Conservation (phyloP, 2,113 vertebrate species). For the Malaclemys terrapin region DNA sequence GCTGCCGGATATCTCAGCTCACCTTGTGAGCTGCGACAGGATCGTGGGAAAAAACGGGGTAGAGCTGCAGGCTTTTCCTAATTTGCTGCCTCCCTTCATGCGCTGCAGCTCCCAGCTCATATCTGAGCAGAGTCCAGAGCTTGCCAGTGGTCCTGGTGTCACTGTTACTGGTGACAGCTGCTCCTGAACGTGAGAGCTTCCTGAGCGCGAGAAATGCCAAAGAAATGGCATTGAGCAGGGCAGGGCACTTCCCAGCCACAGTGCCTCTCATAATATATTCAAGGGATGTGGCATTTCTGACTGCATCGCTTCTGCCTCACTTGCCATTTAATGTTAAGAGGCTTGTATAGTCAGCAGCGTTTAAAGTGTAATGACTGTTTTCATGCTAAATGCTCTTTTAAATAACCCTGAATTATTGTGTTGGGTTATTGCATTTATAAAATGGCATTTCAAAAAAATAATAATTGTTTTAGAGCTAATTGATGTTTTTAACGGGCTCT, state of each 20-base stretch:
- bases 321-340: conserved; percentile 79
- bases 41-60: no score
- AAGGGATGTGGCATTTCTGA: conserved; percentile 72
- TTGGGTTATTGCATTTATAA: conserved; percentile 82
- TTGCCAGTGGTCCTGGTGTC: not conserved
- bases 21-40: not conserved
- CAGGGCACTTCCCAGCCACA: not conserved
- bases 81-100: not conserved
- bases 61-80: not conserved
- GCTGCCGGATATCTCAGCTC: not conserved
- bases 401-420: conserved; percentile 84
- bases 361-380: conserved; percentile 84
- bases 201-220: conserved; percentile 16
- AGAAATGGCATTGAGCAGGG: conserved; percentile 33
- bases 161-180: not conserved
- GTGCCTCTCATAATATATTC: conserved; percentile 41
- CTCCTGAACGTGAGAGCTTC: not conserved
- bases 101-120: not conserved
- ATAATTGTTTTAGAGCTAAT: conserved; percentile 85
- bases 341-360: conserved; percentile 75
- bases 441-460: conserved; percentile 84
- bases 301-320: conserved; percentile 78
- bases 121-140: not conserved
- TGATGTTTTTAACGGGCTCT: conserved; percentile 77
- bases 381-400: conserved; percentile 84